phyloP scores from a whole-genome alignment of 92 coral and sea anemone species.

The Phenganax subtilis region DNA sequence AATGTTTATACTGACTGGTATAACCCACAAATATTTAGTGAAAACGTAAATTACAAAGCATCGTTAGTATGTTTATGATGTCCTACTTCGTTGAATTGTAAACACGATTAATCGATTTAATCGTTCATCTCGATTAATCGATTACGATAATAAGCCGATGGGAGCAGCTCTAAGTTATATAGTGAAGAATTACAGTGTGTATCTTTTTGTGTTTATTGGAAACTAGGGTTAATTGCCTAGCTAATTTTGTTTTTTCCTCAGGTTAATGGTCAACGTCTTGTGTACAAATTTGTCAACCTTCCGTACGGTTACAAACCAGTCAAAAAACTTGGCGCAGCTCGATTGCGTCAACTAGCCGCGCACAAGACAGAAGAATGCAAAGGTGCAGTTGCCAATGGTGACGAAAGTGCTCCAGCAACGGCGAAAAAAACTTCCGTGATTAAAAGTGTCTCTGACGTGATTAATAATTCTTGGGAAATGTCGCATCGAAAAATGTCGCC shows the following conservation, averaged over 20 bases:
- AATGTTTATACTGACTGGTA: no score
- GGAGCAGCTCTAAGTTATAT: no score
- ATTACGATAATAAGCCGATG: no score
- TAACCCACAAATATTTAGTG: no score
- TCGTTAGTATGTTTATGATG: no score
- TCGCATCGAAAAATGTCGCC: neutral
- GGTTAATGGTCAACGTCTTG: conserved; percentile 96
- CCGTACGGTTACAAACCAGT: conserved; percentile 83
- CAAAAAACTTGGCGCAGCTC: conserved; percentile 47
- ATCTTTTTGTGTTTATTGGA: no score
- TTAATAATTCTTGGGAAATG: neutral
- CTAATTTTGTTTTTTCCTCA: conserved; percentile 11
- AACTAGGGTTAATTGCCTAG: no score
- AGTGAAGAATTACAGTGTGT: no score
- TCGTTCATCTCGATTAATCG: no score
- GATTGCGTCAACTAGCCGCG: conserved; percentile 26
- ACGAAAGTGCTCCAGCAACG: conserved; percentile 15
- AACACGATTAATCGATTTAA: no score
- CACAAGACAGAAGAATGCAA: neutral
- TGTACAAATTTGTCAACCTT: conserved; percentile 92
- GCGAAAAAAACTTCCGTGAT: conserved; percentile 34
- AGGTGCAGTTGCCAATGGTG: neutral
- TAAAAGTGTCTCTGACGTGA: conserved; percentile 37
- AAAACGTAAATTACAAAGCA: no score
- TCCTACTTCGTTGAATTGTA: no score